Evolutionary conservation across 2,888 invertebrate species (phyloP).

Genomic region (Drosophila silvestris): DNA sequence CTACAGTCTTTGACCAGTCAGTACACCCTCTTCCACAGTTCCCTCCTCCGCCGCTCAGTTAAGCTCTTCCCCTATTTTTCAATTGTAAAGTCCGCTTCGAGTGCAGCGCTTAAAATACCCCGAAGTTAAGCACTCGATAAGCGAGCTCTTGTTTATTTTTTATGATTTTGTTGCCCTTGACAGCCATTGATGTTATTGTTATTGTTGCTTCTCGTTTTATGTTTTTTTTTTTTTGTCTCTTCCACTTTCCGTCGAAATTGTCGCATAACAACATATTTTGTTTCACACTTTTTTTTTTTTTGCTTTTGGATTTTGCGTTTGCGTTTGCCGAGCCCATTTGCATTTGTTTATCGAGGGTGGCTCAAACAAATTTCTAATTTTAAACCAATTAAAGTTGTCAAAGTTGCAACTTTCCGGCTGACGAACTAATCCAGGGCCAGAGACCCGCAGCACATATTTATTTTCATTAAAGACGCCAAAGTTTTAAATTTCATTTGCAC

Average conservation of each 20-base stretch:
- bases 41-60: neutral
- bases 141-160: constrained; percentile 45
- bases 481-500: constrained; percentile 73
- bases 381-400: constrained; percentile 78
- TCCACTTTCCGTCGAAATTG: constrained; percentile 1
- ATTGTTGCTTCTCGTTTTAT: constrained; percentile 4
- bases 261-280: constrained; percentile 36
- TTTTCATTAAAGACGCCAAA: constrained; percentile 78
- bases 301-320: neutral
- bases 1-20: constrained; percentile 43
- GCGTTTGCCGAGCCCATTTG: constrained; percentile 31
- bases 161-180: constrained; percentile 62
- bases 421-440: constrained; percentile 62
- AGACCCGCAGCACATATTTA: constrained; percentile 58
- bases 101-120: constrained; percentile 49
- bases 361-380: constrained; percentile 61
- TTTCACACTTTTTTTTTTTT: constrained; percentile 44
- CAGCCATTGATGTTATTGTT: constrained; percentile 55
- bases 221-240: neutral
- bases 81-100: constrained; percentile 18
- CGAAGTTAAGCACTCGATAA: constrained; percentile 72
- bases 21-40: neutral
- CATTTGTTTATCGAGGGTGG: constrained; percentile 57
- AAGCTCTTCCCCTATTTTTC: constrained; percentile 2
- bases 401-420: constrained; percentile 60